Evolutionary conservation across 2,797 vertebrate species (phyloP).

Genomic region (Malacoraja senta): DNA sequence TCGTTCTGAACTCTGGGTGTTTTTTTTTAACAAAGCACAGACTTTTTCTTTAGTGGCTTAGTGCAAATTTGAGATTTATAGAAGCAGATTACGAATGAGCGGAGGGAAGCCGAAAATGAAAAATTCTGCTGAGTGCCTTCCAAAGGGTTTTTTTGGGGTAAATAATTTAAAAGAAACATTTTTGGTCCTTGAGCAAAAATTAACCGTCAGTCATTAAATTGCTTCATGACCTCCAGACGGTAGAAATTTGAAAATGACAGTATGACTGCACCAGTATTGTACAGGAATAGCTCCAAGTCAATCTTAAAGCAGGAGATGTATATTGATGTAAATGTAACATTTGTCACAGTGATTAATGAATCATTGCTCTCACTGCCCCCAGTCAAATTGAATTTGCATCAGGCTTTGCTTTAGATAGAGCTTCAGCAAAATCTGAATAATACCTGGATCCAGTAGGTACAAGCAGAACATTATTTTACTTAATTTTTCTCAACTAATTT

Average conservation of each 20-base stretch:
- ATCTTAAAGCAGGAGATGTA: constrained; percentile 5
- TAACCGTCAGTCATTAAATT: constrained; percentile 25
- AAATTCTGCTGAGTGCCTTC: not conserved
- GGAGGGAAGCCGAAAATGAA: not conserved
- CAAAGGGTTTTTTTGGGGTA: not conserved
- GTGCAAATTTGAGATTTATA: not conserved
- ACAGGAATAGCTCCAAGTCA: constrained; percentile 20
- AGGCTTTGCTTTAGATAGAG: not conserved
- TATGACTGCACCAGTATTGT: constrained; percentile 8
- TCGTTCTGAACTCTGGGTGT: not conserved
- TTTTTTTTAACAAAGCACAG: not conserved
- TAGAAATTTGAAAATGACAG: constrained; percentile 4
- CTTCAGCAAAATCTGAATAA: constrained; percentile 22
- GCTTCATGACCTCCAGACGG: constrained; percentile 22
- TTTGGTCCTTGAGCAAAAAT: constrained; percentile 30
- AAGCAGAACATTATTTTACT: not conserved
- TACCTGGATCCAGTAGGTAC: not conserved
- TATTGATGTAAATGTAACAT: constrained; percentile 19
- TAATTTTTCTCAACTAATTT: constrained; percentile 1
- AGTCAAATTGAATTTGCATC: constrained; percentile 28
- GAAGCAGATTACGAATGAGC: not conserved
- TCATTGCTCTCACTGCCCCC: constrained; percentile 16
- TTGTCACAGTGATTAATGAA: constrained; percentile 26
- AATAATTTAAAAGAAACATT: constrained; percentile 25
- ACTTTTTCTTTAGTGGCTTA: not conserved